A percentile compares a stretch with the other conserved stretches of the same genome.
These are phyloP conservation scores for Zeuzera pyrina DNA, from an alignment of 2,888 invertebrate species.

Conservation along the genomic window DNA sequence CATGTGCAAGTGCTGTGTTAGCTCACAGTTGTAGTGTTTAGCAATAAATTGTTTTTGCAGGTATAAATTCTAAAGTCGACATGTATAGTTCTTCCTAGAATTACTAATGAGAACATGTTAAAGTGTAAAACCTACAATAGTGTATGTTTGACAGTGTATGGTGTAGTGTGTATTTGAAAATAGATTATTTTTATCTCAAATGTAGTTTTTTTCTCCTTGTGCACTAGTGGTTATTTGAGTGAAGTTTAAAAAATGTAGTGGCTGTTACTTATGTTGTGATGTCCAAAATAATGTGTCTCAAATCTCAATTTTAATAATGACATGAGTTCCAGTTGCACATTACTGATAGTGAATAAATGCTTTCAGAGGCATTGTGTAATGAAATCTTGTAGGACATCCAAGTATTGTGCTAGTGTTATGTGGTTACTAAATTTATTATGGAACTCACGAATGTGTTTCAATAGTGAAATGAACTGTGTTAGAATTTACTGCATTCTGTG, in stretches of 20 bases:
- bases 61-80: conserved; percentile 21
- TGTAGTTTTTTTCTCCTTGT: conserved; percentile 70
- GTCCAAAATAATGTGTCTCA: no score
- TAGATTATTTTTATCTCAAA: conserved; percentile 58
- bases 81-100: conserved; percentile 41
- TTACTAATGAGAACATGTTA: conserved; percentile 13
- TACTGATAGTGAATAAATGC: no score
- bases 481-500: no score
- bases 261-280: no score
- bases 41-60: conserved; percentile 45
- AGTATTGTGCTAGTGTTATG: conserved; percentile 3
- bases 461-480: no score
- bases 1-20: conserved; percentile 56
- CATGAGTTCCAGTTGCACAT: no score
- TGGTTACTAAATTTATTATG: no score
- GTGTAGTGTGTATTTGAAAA: conserved; percentile 65
- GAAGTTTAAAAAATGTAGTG: conserved; percentile 21
- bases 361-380: no score
- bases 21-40: conserved; percentile 48
- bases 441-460: no score
- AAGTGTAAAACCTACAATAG: no score
- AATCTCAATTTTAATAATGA: no score
- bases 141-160: conserved; percentile 66
- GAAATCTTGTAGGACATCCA: no score
- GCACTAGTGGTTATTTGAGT: conserved; percentile 39